Evolutionary conservation across 2,888 invertebrate species (phyloP), one percentile per base, ranked within the genome.

Genomic region (Gymnocheta viridis): DNA sequence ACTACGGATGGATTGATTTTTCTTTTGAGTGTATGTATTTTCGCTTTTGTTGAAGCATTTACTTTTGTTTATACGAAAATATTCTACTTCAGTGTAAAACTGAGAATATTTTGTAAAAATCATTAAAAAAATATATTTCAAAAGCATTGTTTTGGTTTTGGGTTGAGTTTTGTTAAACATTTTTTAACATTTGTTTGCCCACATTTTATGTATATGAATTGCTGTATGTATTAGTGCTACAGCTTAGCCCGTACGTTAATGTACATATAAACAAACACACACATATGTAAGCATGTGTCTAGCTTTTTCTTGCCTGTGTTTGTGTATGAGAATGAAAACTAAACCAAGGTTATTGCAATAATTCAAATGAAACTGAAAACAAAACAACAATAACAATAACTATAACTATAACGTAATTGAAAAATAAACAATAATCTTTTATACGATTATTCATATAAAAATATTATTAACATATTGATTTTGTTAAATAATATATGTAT

Each of bases 311-410:
- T 72, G n/a, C n/a, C 12, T 19, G 47, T 69, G 17, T 60, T 17
- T 22, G 62, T 67, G 64, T 49, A 32, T 67, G 78, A 73, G 79
- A 76, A 79, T 44, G 69, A 81, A 86, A 86, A 85, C 85, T 82
- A 79, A 85, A 85, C 85, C 86, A 86, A 86, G 86, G 86, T 79
- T 85, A 82, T 38, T 54, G 85, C 78, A 82, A 82, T 81, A 85
- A 86, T 86, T 86, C 82, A 82, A 86, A 82, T 86, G 86, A 81
- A 85, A 85, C 85, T 74, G 38, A 82, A 85, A 81, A 76, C 51
- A 56, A 54, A 66, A 60, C 44, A 79, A 49, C 49, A 81, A 77
- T 54, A 79, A 49, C 49, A 81, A 77, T 54, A 60, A 64, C 44
- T 49, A 67, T 24, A 51, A 72, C 35, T 35, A 73, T 41, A 51